A percentile compares a stretch with the other conserved stretches of the same genome.
Evolutionary conservation across 2,113 vertebrate genomes (phyloP).

Genomic region (Cochlearius cochlearius): DNA sequence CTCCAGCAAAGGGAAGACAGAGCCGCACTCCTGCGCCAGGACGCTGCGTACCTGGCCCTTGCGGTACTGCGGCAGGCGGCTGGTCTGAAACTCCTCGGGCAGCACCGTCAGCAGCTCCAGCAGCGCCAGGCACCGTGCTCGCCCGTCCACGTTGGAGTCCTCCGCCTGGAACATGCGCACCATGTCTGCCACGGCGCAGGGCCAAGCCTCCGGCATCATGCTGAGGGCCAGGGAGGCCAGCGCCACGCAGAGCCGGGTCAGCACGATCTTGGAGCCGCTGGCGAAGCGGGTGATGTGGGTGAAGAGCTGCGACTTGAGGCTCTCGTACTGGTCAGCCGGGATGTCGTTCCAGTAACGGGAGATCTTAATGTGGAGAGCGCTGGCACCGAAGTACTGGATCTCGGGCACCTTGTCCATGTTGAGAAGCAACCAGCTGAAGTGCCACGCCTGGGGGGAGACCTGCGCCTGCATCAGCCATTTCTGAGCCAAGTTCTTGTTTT

Average conservation of each 20-base stretch:
- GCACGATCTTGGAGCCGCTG: conserved; percentile 95
- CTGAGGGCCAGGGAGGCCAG: conserved; percentile 95
- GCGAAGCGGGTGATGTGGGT: conserved; percentile 95
- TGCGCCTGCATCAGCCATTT: conserved; percentile 99
- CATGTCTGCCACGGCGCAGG: conserved; percentile 95
- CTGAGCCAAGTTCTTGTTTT: conserved; percentile 99
- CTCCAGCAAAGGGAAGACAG: conserved; percentile 92
- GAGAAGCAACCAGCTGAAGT: conserved; percentile 96
- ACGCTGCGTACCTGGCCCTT: conserved; percentile 93
- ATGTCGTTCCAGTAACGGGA: conserved; percentile 99
- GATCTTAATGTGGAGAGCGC: conserved; percentile 97
- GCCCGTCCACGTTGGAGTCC: conserved; percentile 89
- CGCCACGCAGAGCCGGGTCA: conserved; percentile 95
- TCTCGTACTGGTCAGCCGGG: conserved; percentile 94
- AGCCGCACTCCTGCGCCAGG: conserved; percentile 88
- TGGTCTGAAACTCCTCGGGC: conserved; percentile 98
- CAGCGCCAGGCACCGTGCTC: conserved; percentile 91
- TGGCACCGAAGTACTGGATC: conserved; percentile 99
- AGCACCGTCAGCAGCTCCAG: conserved; percentile 96
- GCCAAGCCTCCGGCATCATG: conserved; percentile 98
- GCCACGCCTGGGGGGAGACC: conserved; percentile 97
- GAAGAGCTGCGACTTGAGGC: conserved; percentile 95
- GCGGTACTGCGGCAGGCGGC: conserved; percentile 92
- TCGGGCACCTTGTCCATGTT: conserved; percentile 96
- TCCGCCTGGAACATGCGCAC: conserved; percentile 95